Percentiles rank a stretch among this genome's conserved stretches.
phyloP scores from a whole-genome alignment of 2,797 vertebrate species.

The Pristis pectinata region DNA sequence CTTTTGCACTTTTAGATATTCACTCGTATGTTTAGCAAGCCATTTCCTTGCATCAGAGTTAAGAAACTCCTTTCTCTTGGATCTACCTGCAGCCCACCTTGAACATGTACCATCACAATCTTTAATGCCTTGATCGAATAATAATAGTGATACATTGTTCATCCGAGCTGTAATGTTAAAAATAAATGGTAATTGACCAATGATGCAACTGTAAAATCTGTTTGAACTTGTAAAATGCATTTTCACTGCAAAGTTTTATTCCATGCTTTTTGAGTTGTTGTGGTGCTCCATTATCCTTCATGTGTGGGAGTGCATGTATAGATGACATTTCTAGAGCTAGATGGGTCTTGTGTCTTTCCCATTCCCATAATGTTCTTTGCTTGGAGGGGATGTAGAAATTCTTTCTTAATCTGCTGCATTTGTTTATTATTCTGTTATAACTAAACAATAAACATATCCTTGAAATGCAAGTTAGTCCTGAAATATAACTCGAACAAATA shows the following conservation, averaged over 20 bases:
- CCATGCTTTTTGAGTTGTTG: background rate
- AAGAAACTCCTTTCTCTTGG: too few relatives aligned
- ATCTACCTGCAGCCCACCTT: too few relatives aligned
- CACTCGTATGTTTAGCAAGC: too few relatives aligned
- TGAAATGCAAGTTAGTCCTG: background rate
- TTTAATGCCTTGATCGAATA: too few relatives aligned
- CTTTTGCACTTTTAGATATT: too few relatives aligned
- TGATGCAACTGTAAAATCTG: too few relatives aligned
- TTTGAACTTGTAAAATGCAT: background rate
- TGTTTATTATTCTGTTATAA: background rate
- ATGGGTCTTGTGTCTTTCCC: background rate
- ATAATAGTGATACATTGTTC: too few relatives aligned
- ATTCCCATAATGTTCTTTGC: background rate
- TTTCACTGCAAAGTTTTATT: background rate
- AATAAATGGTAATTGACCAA: too few relatives aligned
- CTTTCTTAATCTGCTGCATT: background rate
- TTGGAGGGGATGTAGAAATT: background rate
- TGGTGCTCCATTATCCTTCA: background rate
- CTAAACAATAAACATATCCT: background rate
- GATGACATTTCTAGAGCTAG: background rate
- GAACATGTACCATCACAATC: too few relatives aligned
- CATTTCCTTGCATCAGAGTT: too few relatives aligned
- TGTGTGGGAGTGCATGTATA: background rate
- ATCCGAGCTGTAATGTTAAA: too few relatives aligned
- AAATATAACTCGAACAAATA: background rate